Percentiles rank a stretch among this genome's conserved stretches.
Conservation (phyloP, 2,113 vertebrate genomes). For the Pungitius pungitius region DNA sequence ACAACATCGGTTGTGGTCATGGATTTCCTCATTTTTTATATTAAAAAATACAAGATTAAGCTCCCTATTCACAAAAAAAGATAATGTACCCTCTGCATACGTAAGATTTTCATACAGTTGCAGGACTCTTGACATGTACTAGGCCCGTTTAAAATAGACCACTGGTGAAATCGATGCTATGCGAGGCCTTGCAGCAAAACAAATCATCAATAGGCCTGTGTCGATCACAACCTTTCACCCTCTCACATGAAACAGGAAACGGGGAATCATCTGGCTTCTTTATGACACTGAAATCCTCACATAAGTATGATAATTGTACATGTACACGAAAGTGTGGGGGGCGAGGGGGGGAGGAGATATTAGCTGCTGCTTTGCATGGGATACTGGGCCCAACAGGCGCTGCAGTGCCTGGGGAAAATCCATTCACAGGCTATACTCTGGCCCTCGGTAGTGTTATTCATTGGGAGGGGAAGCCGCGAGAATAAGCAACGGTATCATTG, state of each 20-base stretch:
- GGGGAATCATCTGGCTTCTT: constrained; percentile 58
- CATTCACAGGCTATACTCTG: constrained; percentile 52
- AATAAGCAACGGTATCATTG: constrained; percentile 19
- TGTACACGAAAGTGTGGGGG: constrained; percentile 15
- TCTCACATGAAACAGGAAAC: constrained; percentile 67
- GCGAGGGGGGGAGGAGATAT: constrained; percentile 22
- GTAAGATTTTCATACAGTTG: constrained; percentile 37
- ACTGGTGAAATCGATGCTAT: constrained; percentile 72
- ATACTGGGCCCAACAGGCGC: constrained; percentile 86
- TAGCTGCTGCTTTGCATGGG: constrained; percentile 80
- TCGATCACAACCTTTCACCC: constrained; percentile 74
- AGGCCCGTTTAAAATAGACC: constrained; percentile 70
- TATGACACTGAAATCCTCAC: constrained; percentile 45
- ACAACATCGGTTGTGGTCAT: neutral
- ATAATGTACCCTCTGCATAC: neutral
- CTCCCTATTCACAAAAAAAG: neutral
- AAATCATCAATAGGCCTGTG: constrained; percentile 74
- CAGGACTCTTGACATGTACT: constrained; percentile 54
- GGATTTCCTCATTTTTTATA: neutral
- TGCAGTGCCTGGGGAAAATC: constrained; percentile 82
- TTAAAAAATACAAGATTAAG: constrained; percentile 6
- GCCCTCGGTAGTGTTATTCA: constrained; percentile 45
- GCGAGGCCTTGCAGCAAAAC: constrained; percentile 77
- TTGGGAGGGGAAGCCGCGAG: constrained; percentile 2
- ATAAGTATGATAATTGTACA: constrained; percentile 44